Percentiles rank a stretch among this genome's conserved stretches.
Conservation (phyloP, 2,888 invertebrate species). For the Oscheius sp. region DNA sequence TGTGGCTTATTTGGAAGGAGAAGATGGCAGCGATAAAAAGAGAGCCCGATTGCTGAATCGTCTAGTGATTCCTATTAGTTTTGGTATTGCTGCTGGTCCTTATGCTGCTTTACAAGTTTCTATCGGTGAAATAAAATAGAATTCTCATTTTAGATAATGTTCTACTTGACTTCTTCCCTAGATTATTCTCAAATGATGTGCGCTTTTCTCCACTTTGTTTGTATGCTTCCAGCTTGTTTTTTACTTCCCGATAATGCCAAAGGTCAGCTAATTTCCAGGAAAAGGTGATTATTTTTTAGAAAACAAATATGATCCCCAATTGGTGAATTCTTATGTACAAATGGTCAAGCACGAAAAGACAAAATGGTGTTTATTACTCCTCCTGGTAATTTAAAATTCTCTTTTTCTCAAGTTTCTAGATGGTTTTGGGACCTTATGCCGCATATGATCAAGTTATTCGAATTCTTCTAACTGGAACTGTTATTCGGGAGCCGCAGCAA, state of each 20-base stretch:
- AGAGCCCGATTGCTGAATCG: constrained; percentile 60
- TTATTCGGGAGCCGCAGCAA: constrained; percentile 58
- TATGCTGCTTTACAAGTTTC: constrained; percentile 51
- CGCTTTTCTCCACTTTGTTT: constrained; percentile 48
- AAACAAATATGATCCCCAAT: not conserved
- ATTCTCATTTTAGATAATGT: constrained; percentile 50
- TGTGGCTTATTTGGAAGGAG: constrained; percentile 42
- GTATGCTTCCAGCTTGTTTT: constrained; percentile 55
- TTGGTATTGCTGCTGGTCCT: constrained; percentile 65
- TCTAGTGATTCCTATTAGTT: constrained; percentile 63
- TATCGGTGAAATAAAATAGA: not conserved
- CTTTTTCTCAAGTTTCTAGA: constrained; percentile 26
- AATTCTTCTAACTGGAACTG: constrained; percentile 53
- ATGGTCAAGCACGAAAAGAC: constrained; percentile 52
- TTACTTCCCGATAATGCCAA: constrained; percentile 53
- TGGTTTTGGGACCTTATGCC: constrained; percentile 62
- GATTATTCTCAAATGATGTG: constrained; percentile 54
- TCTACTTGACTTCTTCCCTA: constrained; percentile 54
- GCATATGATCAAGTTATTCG: constrained; percentile 67
- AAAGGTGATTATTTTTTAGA: not conserved
- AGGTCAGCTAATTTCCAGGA: constrained; percentile 2
- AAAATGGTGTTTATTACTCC: constrained; percentile 50
- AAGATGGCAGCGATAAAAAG: constrained; percentile 63
- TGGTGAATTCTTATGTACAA: constrained; percentile 44
- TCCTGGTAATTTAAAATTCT: constrained; percentile 45